Evolutionary conservation across 2,113 vertebrate genomes (phyloP).

Genomic region (Lepidiolamprologus cunningtoni): DNA sequence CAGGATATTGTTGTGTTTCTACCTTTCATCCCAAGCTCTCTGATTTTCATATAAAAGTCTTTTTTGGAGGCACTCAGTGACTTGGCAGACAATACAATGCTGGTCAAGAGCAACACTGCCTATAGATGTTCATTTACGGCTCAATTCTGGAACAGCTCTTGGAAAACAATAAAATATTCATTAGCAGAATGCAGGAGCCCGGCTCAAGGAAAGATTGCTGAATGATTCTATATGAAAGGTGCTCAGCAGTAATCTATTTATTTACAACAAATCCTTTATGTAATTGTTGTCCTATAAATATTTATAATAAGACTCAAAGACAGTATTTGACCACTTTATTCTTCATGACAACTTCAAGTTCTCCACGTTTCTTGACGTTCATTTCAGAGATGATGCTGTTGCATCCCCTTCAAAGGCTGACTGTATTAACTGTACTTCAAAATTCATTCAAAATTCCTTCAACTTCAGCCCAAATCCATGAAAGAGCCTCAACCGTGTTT

Average conservation of each 20-base stretch:
- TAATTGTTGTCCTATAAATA: not conserved
- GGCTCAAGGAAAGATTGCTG: conserved; percentile 72
- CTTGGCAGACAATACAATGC: conserved; percentile 46
- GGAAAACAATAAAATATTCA: conserved; percentile 73
- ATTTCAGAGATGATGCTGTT: not conserved
- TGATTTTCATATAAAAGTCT: conserved; percentile 78
- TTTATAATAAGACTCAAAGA: not conserved
- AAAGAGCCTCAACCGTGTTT: not conserved
- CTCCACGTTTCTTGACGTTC: not conserved
- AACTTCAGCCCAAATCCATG: accelerated
- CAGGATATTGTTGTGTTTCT: conserved; percentile 59
- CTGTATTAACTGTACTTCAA: accelerated
- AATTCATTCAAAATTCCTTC: not conserved
- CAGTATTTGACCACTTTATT: not conserved
- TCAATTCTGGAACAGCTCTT: conserved; percentile 51
- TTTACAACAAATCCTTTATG: not conserved
- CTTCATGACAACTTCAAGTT: not conserved
- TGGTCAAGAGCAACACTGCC: conserved; percentile 37
- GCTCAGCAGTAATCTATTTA: conserved; percentile 29
- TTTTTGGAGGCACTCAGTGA: conserved; percentile 63
- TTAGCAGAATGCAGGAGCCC: conserved; percentile 74
- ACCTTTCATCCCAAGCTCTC: conserved; percentile 69
- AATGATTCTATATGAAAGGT: conserved; percentile 67
- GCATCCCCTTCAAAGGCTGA: not conserved
- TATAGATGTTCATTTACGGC: conserved; percentile 58